Evolutionary conservation across 2,113 vertebrate genomes (phyloP).

Genomic region (Dendrocopos noguchii): DNA sequence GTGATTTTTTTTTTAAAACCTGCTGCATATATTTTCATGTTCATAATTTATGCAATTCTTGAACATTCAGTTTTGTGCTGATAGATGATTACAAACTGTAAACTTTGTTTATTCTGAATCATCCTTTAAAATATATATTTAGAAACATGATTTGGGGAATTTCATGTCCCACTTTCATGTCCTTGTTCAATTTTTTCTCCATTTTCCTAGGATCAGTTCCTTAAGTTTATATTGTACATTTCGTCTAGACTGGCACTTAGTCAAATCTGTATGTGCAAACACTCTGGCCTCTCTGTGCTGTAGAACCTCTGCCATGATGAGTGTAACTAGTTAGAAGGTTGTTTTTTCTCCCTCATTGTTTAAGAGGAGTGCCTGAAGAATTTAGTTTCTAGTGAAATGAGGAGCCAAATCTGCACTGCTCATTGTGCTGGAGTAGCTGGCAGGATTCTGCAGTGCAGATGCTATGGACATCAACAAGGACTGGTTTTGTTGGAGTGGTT

Average conservation of each 20-base stretch:
- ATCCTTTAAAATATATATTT: neutral
- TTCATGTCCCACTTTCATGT: neutral
- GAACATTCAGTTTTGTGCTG: neutral
- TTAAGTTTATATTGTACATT: neutral
- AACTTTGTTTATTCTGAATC: neutral
- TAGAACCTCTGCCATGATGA: neutral
- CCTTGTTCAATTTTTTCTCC: neutral
- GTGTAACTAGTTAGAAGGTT: neutral
- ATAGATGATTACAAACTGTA: neutral
- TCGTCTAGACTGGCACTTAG: neutral
- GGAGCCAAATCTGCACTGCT: neutral
- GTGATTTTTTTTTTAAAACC: neutral
- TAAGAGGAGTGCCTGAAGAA: neutral
- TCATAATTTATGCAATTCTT: neutral
- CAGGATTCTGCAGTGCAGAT: neutral
- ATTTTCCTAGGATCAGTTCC: neutral
- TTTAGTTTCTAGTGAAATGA: neutral
- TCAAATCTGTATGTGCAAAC: neutral
- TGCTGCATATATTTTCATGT: neutral
- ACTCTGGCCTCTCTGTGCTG: neutral
- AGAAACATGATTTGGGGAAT: neutral
- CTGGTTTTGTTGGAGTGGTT: slow-evolving; percentile 10
- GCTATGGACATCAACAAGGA: neutral
- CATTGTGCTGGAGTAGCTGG: neutral
- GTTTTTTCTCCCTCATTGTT: neutral